Conservation (phyloP, 2,797 vertebrate genomes). For the Aratinga solstitialis region DNA sequence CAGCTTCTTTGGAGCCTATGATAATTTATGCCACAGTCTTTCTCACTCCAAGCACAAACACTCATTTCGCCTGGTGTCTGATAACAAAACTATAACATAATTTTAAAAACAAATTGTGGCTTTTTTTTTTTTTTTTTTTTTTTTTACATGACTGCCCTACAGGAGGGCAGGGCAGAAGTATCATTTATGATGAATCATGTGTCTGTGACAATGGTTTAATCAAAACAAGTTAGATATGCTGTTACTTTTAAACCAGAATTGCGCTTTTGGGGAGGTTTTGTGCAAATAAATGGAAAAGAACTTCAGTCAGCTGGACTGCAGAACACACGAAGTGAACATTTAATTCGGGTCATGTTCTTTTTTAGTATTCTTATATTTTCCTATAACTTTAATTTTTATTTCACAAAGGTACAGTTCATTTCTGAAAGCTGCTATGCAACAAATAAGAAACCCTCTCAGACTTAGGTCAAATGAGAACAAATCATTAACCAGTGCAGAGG, state of each 20-base stretch:
- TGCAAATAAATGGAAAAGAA: not conserved
- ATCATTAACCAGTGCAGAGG: constrained; percentile 40
- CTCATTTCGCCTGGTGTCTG: constrained; percentile 6
- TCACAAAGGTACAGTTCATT: not conserved
- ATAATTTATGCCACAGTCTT: constrained; percentile 15
- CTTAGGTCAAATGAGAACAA: constrained; percentile 1
- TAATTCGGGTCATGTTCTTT: not conserved
- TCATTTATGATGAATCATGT: constrained; percentile 14
- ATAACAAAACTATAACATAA: constrained; percentile 4
- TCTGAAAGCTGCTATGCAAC: constrained; percentile 7
- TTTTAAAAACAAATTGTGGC: not conserved
- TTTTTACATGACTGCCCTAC: not conserved
- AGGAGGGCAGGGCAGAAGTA: not conserved
- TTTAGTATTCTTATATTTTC: not conserved
- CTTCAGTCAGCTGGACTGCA: not conserved
- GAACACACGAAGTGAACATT: not conserved
- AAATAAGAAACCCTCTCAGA: constrained; percentile 30
- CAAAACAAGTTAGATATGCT: not conserved
- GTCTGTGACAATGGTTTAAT: not conserved
- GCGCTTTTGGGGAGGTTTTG: not conserved
- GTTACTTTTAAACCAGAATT: not conserved
- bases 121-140: not conserved
- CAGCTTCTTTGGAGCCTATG: not conserved
- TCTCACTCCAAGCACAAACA: not conserved
- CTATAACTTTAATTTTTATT: not conserved